Evolutionary conservation across 2,888 invertebrate genomes (phyloP).

Genomic region (Lydus trimaculatus): DNA sequence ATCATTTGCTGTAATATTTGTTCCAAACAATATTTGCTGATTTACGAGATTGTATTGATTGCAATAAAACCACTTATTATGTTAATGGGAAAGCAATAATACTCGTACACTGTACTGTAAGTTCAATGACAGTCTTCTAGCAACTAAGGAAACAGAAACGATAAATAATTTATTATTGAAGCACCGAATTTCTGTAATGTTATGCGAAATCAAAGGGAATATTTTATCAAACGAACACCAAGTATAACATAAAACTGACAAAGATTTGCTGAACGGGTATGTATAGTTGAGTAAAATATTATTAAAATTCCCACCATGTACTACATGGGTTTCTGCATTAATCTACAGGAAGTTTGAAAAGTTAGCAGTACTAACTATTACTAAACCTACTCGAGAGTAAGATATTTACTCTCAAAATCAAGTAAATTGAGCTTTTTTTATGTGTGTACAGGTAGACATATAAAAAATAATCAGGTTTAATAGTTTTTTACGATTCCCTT

Average conservation of each 20-base stretch:
- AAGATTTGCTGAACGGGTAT: slow-evolving; percentile 34
- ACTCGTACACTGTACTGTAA: neutral
- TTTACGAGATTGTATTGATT: no score
- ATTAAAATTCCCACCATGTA: slow-evolving; percentile 33
- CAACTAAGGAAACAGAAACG: slow-evolving; percentile 12
- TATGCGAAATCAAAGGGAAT: slow-evolving; percentile 37
- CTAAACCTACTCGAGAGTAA: neutral
- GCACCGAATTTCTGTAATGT: slow-evolving; percentile 38
- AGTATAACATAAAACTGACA: slow-evolving; percentile 25
- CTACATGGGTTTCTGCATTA: neutral
- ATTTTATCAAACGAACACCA: slow-evolving; percentile 37
- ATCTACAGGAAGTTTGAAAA: neutral
- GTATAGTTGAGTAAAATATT: slow-evolving; percentile 35
- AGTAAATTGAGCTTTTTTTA: neutral
- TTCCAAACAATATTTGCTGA: no score
- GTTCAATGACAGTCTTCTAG: neutral
- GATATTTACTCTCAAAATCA: neutral
- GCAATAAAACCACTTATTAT: neutral
- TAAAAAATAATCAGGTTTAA: neutral
- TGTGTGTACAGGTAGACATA: neutral
- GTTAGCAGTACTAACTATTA: neutral
- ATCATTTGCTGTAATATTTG: no score
- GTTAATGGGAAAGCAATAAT: neutral
- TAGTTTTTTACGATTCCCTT: slow-evolving; percentile 5
- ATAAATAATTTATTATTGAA: slow-evolving; percentile 37